A percentile compares a stretch with the other conserved stretches of the same genome.
Conservation (phyloP, 2,797 vertebrate species). For the Siniperca undulata region DNA sequence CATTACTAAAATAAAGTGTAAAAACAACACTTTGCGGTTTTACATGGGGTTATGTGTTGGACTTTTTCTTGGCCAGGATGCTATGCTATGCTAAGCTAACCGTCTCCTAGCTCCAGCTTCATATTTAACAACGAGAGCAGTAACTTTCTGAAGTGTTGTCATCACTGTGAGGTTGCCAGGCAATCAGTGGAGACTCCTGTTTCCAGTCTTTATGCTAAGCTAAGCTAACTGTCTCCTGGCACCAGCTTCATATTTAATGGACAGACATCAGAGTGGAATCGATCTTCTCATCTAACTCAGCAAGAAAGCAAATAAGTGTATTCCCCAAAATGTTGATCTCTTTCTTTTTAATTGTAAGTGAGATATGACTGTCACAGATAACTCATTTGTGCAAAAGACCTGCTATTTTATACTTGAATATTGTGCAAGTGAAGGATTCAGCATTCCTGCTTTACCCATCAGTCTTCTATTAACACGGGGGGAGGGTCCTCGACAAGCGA, state of each 20-base stretch:
- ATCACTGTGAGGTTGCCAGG: no score
- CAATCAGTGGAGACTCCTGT: no score
- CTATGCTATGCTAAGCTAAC: background rate
- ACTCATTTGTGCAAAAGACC: slow-evolving; percentile 32
- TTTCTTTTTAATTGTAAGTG: background rate
- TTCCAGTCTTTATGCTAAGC: no score
- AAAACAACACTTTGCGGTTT: background rate
- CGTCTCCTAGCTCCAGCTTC: background rate
- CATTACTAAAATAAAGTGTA: background rate
- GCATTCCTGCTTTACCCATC: slow-evolving; percentile 39
- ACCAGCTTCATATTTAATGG: background rate
- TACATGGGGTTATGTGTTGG: background rate
- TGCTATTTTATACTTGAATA: slow-evolving; percentile 17
- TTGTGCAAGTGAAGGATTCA: slow-evolving; percentile 65
- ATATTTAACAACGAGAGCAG: background rate
- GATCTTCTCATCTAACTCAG: background rate
- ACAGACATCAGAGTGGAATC: background rate
- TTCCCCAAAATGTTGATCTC: background rate
- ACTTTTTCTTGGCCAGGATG: background rate
- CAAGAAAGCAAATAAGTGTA: background rate
- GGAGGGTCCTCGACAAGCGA: slow-evolving; percentile 16
- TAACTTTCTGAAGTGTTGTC: no score
- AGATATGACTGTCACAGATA: background rate
- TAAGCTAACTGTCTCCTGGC: background rate
- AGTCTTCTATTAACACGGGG: slow-evolving; percentile 58